Evolutionary conservation across 2,113 vertebrate species (phyloP).

Genomic region (Aviceda subcristata): DNA sequence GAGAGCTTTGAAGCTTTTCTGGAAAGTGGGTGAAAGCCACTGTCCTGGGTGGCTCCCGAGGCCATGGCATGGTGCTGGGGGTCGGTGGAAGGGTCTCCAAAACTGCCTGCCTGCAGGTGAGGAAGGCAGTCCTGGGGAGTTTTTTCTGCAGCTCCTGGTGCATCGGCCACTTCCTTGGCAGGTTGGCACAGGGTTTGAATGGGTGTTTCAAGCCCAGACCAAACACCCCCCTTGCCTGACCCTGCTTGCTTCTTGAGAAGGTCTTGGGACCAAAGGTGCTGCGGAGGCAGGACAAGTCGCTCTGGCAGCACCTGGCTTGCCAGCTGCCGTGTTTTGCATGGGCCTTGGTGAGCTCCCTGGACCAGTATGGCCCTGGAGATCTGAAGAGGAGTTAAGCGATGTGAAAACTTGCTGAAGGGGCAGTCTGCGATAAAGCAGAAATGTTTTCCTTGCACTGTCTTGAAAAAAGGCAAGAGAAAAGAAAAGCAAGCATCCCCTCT

Average conservation of each 20-base stretch:
- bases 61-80: background rate
- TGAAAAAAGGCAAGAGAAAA: background rate
- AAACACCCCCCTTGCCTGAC: background rate
- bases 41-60: background rate
- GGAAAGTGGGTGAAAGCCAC: background rate
- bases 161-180: background rate
- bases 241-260: background rate
- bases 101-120: background rate
- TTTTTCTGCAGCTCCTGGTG: background rate
- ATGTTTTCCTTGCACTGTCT: background rate
- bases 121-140: background rate
- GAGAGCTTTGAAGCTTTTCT: background rate
- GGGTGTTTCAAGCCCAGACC: background rate
- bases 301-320: background rate
- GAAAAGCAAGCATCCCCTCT: background rate
- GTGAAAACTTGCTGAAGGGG: background rate
- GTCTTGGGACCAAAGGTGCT: background rate
- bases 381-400: background rate
- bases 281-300: fast-evolving
- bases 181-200: background rate
- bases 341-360: background rate
- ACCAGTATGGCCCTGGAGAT: background rate
- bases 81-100: background rate
- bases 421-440: background rate
- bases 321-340: background rate